Percentiles rank a stretch among this genome's conserved stretches.
These are phyloP conservation scores for Urechis unicinctus DNA, from an alignment of 2,888 invertebrate species.

Conservation along the genomic window DNA sequence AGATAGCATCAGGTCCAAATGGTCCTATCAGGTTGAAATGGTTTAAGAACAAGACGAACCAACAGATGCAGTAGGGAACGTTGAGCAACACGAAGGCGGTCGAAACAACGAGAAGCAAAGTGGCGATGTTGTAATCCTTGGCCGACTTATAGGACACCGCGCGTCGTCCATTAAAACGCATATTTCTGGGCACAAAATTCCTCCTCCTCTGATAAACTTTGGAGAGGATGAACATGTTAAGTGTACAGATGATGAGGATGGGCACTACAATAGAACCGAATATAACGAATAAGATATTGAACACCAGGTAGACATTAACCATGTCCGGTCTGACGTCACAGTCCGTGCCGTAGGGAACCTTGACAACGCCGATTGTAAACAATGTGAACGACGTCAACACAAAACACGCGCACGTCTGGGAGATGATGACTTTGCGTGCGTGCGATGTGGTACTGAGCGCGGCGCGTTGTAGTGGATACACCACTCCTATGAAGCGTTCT, in stretches of 20 bases:
- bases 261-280: slow-evolving; percentile 15
- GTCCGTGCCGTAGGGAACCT: slow-evolving; percentile 5
- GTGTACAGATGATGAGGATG: slow-evolving; percentile 8
- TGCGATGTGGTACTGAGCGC: slow-evolving; percentile 7
- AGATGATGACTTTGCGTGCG: slow-evolving; percentile 5
- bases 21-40: slow-evolving; percentile 2
- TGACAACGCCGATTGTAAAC: slow-evolving; percentile 14
- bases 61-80: slow-evolving; percentile 14
- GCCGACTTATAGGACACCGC: background rate
- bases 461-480: slow-evolving; percentile 10
- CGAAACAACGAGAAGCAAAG: slow-evolving; percentile 13
- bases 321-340: slow-evolving; percentile 9
- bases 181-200: slow-evolving; percentile 4
- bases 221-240: slow-evolving; percentile 14
- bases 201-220: slow-evolving; percentile 2
- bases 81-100: slow-evolving; percentile 15
- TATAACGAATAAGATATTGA: slow-evolving; percentile 12
- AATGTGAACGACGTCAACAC: slow-evolving; percentile 8
- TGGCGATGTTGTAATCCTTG: slow-evolving; percentile 12
- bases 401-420: slow-evolving; percentile 6
- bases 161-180: background rate
- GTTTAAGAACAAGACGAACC: slow-evolving; percentile 11
- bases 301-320: slow-evolving; percentile 5
- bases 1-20: background rate
- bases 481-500: slow-evolving; percentile 15